Percentiles rank a stretch among this genome's conserved stretches.
Evolutionary conservation across 1,140 invertebrate genomes (phyloP).

Genomic region (Drosophila serrata): DNA sequence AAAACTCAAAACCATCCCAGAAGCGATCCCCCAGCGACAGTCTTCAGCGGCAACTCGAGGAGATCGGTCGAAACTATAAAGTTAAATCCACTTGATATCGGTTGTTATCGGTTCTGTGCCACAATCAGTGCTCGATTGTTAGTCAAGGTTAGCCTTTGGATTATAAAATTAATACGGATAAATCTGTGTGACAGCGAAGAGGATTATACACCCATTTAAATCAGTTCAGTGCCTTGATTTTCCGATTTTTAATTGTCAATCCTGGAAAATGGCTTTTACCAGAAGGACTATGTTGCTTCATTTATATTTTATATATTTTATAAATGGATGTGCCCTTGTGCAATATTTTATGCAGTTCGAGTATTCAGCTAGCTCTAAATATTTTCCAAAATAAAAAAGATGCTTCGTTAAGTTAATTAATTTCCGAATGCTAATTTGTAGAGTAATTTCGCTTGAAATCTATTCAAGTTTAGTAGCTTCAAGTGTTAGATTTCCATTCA

Average conservation of each 20-base stretch:
- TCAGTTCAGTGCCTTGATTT: not conserved
- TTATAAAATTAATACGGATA: constrained; percentile 6
- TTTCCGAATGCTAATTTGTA: not conserved
- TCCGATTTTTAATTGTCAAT: too few relatives aligned
- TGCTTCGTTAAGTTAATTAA: not conserved
- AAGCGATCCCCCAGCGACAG: constrained; percentile 76
- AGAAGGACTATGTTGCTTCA: not conserved
- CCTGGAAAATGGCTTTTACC: not conserved
- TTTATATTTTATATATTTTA: not conserved
- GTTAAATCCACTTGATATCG: constrained; percentile 41
- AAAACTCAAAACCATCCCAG: constrained; percentile 75
- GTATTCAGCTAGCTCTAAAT: not conserved
- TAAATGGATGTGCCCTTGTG: not conserved
- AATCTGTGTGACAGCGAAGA: constrained; percentile 12
- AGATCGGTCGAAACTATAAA: constrained; percentile 64
- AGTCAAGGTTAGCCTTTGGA: constrained; percentile 59
- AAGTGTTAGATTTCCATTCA: not conserved
- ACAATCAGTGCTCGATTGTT: constrained; percentile 28
- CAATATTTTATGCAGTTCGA: not conserved
- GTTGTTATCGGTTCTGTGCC: constrained; percentile 47
- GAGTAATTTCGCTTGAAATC: not conserved
- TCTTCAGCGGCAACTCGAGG: constrained; percentile 74
- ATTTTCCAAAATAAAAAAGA: not conserved
- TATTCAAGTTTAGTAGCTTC: not conserved
- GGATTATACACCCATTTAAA: constrained; percentile 2